phyloP scores from a whole-genome alignment of 2,113 vertebrate genomes.

The Aegithalos caudatus region DNA sequence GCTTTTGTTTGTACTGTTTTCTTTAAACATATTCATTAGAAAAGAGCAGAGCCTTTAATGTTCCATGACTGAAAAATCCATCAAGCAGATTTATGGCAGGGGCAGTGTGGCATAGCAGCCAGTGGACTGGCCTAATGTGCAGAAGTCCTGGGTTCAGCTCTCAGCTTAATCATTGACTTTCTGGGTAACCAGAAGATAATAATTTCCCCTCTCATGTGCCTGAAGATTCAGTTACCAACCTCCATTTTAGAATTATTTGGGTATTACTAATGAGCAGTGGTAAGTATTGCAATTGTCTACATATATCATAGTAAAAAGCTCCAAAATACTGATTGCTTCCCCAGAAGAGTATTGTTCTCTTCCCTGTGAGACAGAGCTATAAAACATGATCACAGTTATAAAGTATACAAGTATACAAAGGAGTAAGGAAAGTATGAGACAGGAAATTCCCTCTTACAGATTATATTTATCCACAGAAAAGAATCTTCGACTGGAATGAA shows the following conservation, averaged over 20 bases:
- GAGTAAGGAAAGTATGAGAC: neutral
- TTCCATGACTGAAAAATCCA: constrained; percentile 59
- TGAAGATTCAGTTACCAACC: neutral
- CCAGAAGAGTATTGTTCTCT: neutral
- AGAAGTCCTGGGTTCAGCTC: constrained; percentile 24
- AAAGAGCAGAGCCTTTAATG: constrained; percentile 52
- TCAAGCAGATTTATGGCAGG: constrained; percentile 50
- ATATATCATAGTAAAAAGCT: neutral
- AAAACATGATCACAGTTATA: neutral
- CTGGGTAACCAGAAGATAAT: constrained; percentile 21
- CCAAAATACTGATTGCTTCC: neutral
- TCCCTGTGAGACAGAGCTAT: neutral
- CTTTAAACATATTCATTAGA: constrained; percentile 55
- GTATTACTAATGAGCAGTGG: neutral
- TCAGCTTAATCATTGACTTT: constrained; percentile 54
- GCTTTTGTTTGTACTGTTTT: constrained; percentile 59
- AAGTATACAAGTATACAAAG: neutral
- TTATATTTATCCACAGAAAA: neutral
- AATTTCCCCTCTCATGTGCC: neutral
- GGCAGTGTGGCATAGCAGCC: constrained; percentile 34
- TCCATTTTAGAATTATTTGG: neutral
- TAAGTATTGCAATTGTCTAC: neutral
- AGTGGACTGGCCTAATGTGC: constrained; percentile 27
- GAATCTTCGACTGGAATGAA: neutral
- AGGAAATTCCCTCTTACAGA: neutral